Evolutionary conservation across 1,140 invertebrate genomes (phyloP).

Genomic region (Phocides pigmalion): DNA sequence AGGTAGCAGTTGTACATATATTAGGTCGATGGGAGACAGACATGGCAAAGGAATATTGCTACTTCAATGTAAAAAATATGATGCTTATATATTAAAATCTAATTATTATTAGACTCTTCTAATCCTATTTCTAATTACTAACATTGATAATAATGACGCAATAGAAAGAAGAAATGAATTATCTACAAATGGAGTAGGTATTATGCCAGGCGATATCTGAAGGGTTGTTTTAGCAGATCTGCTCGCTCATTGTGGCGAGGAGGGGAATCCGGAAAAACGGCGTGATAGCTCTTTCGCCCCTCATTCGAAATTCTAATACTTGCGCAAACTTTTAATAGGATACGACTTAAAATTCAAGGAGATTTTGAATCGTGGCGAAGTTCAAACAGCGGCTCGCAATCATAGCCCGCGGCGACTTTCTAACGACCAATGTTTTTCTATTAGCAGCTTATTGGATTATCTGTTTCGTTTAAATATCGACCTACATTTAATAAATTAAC

Average conservation of each 20-base stretch:
- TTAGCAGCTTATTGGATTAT: conserved; percentile 40
- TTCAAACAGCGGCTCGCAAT: conserved; percentile 62
- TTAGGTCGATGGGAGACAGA: too few species aligned
- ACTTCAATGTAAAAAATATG: too few species aligned
- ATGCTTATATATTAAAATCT: too few species aligned
- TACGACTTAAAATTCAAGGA: conserved; percentile 79
- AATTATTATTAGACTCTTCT: not conserved
- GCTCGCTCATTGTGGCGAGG: conserved; percentile 20
- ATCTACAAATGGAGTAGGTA: not conserved
- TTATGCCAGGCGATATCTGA: not conserved
- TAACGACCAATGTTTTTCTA: conserved; percentile 49
- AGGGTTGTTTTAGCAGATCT: not conserved
- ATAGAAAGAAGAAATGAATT: not conserved
- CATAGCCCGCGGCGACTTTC: conserved; percentile 56
- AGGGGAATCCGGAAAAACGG: conserved; percentile 63
- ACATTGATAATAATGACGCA: not conserved
- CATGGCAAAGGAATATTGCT: too few species aligned
- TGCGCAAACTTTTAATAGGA: conserved; percentile 82
- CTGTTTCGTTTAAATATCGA: conserved; percentile 21
- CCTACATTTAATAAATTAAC: not conserved
- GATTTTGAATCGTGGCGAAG: conserved; percentile 66
- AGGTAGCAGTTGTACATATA: too few species aligned
- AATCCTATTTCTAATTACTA: too few species aligned
- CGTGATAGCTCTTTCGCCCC: conserved; percentile 77
- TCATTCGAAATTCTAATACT: conserved; percentile 83